These are phyloP conservation scores for Larimichthys crocea DNA, from an alignment of 2,113 vertebrate genomes.

Conservation along the genomic window DNA sequence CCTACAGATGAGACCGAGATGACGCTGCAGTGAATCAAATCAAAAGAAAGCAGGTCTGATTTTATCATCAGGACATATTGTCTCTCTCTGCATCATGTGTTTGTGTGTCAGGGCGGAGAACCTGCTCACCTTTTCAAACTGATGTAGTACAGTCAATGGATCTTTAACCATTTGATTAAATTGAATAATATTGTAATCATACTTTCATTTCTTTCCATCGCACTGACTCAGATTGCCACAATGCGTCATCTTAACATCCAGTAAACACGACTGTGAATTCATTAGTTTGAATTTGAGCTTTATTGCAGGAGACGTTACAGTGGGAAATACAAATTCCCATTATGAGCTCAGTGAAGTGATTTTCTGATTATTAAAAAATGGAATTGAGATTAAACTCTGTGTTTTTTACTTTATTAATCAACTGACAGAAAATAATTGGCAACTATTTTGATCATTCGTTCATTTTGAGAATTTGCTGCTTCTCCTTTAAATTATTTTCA, in stretches of 20 bases:
- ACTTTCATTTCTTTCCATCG: conserved; percentile 12
- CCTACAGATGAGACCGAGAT: conserved; percentile 38
- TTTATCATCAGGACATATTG: conserved; percentile 3
- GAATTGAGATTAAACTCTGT: background rate
- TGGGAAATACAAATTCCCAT: background rate
- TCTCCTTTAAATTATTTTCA: background rate
- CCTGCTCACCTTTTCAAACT: too few relatives aligned
- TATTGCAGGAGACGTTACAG: background rate
- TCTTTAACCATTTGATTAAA: conserved; percentile 45
- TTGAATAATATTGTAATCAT: conserved; percentile 16
- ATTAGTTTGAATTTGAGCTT: background rate
- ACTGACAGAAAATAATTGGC: background rate
- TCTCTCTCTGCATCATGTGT: background rate
- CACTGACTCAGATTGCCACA: conserved; percentile 14
- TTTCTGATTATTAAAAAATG: background rate
- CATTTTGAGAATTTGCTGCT: background rate
- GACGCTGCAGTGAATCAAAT: conserved; percentile 40
- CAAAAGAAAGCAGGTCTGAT: conserved; percentile 11
- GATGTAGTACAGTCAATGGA: background rate
- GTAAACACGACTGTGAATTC: conserved; percentile 15
- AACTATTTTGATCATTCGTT: background rate
- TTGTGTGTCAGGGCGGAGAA: background rate
- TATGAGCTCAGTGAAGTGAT: background rate
- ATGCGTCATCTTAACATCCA: conserved; percentile 13
- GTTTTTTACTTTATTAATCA: background rate